Conservation (phyloP, 2,888 invertebrate species). For the Protonemura montana region DNA sequence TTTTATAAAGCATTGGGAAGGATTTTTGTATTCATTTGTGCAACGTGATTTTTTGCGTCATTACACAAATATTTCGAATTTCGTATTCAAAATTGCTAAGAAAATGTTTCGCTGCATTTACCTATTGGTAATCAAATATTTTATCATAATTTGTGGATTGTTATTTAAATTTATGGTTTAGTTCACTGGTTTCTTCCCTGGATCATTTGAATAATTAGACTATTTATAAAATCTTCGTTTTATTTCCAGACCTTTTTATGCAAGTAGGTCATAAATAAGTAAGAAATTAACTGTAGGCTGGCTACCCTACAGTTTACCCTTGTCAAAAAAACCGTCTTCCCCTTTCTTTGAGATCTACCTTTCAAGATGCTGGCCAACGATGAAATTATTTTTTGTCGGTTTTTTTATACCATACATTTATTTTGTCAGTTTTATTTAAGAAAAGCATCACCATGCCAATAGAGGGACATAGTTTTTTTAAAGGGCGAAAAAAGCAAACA, state of each 20-base stretch:
- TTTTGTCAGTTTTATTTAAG: neutral
- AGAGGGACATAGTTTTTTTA: neutral
- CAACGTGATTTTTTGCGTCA: neutral
- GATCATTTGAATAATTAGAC: constrained; percentile 40
- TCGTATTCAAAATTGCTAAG: neutral
- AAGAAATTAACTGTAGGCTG: constrained; percentile 20
- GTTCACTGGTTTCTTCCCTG: neutral
- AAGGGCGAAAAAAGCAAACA: too few relatives aligned
- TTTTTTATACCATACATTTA: neutral
- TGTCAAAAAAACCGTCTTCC: constrained; percentile 32
- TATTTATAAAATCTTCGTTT: constrained; percentile 40
- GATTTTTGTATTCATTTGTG: neutral
- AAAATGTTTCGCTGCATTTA: neutral
- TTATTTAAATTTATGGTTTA: neutral
- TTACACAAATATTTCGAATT: neutral
- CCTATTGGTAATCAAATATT: constrained; percentile 27
- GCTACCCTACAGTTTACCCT: constrained; percentile 14
- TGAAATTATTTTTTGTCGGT: neutral
- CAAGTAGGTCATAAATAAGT: constrained; percentile 41
- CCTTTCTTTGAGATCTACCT: constrained; percentile 24
- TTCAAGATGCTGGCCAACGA: neutral
- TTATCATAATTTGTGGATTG: constrained; percentile 34
- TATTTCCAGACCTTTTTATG: constrained; percentile 37
- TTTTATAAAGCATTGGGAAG: too few relatives aligned
- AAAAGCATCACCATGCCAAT: neutral